Base-by-base conservation (phyloP, 2,888 invertebrate genomes). In the Eubasilissa splendida region DNA sequence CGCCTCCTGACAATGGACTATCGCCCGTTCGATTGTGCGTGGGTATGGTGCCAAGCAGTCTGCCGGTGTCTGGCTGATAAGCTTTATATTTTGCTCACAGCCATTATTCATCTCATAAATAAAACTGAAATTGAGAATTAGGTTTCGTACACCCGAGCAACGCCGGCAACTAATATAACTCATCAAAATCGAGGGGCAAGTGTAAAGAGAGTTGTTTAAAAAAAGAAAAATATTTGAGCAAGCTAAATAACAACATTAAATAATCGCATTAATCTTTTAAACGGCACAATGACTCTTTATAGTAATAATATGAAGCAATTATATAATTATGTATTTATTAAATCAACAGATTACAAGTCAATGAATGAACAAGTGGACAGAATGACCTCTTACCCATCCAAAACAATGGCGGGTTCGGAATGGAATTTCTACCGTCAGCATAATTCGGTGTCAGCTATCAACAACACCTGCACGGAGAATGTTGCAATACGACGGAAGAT, bases 31-130 rank as follows among this genome's bases (percentile, higher is more conserved):
- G 56, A 73, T 59, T 31, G 31, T 63, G 63, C 76, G 76, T 63
- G 63, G 76, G 76, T 22, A 31, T 42, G 71, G 80, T 77, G 80
- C 80, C 80, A 80, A 56, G 77, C 80, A 54, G 80, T 80, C 80
- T 80, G 74, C 77, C 50, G 73, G 70, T 58, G 77, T 71, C 71
- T 71, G 71, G 71, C 54, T 71, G 71, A 71, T 71, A 71, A 71
- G 33, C 58, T 9, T 50, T 50, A 68, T 68, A 42, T 63, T 68
- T 68, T 68, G 68, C 52, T 50, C 52, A 68, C 50, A 68, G 42
- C 42, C 22, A 22, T 22, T 22, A 1, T 22, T 22, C 22, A 68
- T 42, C 42, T 42, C 42, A 42, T 14, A 68, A 33, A 12, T 33
- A 42, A 31, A 33, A 31, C 10, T 63, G 33, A 63, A 63, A 63